A percentile compares a stretch with the other conserved stretches of the same genome.
Conservation (phyloP, 2,113 vertebrate species). For the Eonycteris spelaea region DNA sequence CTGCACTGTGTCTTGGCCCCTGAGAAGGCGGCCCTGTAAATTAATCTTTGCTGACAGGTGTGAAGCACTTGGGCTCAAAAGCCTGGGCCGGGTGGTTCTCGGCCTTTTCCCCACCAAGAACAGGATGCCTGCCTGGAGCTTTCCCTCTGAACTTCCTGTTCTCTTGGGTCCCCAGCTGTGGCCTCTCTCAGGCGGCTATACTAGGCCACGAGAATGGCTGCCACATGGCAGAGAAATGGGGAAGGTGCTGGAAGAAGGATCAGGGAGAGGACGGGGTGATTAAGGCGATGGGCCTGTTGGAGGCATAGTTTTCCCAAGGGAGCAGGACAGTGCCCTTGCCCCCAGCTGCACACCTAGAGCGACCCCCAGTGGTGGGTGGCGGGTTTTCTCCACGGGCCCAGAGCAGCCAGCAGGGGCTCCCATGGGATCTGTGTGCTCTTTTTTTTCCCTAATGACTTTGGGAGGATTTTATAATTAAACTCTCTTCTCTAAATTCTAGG, state of each 20-base stretch:
- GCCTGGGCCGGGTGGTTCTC: background rate
- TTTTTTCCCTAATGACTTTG: no score
- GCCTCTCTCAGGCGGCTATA: background rate
- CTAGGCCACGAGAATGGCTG: background rate
- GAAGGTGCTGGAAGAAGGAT: background rate
- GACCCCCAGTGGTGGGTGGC: background rate
- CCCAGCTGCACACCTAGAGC: background rate
- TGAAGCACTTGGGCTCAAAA: background rate
- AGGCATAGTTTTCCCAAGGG: background rate
- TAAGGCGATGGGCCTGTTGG: accelerated
- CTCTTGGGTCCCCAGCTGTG: background rate
- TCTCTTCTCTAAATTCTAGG: constrained; percentile 82
- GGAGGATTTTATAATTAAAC: background rate
- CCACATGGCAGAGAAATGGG: accelerated
- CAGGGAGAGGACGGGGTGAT: background rate
- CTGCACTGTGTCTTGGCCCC: accelerated
- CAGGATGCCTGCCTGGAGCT: background rate
- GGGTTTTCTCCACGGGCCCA: background rate
- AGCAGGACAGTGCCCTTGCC: background rate
- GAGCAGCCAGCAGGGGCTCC: background rate
- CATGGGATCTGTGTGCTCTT: accelerated
- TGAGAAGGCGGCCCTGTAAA: background rate
- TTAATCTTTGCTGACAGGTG: accelerated
- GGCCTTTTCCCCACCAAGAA: background rate
- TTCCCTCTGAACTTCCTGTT: background rate